These are phyloP conservation scores for Parnassius mnemosyne DNA, from an alignment of 2,888 invertebrate species.

Conservation along the genomic window DNA sequence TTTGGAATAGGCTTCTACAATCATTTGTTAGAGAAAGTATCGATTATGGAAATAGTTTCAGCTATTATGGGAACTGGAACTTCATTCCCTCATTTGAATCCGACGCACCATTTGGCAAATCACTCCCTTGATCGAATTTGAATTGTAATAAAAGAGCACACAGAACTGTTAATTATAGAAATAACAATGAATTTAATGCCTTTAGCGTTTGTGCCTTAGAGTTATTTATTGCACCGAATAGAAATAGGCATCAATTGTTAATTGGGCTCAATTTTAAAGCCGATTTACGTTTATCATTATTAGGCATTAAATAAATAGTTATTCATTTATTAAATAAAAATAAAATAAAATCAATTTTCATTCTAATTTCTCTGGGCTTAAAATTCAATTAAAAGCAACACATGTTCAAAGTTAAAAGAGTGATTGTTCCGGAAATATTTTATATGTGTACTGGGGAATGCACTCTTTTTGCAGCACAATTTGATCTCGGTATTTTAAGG, in stretches of 20 bases:
- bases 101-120: constrained; percentile 39
- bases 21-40: constrained; percentile 19
- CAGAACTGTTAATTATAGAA: constrained; percentile 40
- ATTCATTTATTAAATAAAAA: no score
- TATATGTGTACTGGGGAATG: no score
- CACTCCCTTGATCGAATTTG: constrained; percentile 47
- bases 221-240: constrained; percentile 21
- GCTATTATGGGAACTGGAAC: constrained; percentile 28
- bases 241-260: constrained; percentile 10
- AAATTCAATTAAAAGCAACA: no score
- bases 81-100: constrained; percentile 28
- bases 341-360: no score
- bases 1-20: constrained; percentile 8
- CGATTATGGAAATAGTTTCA: constrained; percentile 24
- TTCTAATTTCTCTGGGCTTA: no score
- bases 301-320: no score
- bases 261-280: no score
- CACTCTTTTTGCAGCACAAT: no score
- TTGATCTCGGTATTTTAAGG: no score
- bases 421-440: no score
- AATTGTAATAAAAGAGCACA: constrained; percentile 39
- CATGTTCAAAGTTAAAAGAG: no score
- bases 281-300: no score
- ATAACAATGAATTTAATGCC: constrained; percentile 36
- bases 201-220: constrained; percentile 30